Conservation (phyloP, 2,888 invertebrate genomes). For the Patella ulyssiponensis region DNA sequence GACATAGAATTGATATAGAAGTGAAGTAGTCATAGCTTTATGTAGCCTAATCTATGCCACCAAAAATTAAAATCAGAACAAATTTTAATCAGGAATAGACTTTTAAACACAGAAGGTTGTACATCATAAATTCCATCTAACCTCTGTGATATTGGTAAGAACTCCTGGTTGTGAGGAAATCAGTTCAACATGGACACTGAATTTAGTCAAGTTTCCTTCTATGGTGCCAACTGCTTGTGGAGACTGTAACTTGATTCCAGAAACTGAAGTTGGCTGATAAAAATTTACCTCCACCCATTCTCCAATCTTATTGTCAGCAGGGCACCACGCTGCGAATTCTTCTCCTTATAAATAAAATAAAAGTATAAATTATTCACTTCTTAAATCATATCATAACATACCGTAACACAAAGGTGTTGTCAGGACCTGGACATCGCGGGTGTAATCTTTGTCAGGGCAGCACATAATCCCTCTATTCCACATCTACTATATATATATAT, state of each 20-base stretch:
- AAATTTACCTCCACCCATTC: conserved; percentile 45
- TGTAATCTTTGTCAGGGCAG: neutral
- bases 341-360: conserved; percentile 24
- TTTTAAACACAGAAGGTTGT: too few species aligned
- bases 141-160: conserved; percentile 23
- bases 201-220: conserved; percentile 26
- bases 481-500: too few species aligned
- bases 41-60: too few species aligned
- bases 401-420: neutral
- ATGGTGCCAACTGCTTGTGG: conserved; percentile 24
- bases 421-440: neutral
- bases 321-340: conserved; percentile 44
- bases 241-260: conserved; percentile 34
- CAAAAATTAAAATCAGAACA: too few species aligned
- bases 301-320: conserved; percentile 21
- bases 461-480: too few species aligned
- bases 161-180: conserved; percentile 29
- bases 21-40: too few species aligned
- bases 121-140: too few species aligned
- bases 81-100: too few species aligned
- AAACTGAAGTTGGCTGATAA: conserved; percentile 32
- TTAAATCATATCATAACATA: neutral
- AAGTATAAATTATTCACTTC: neutral
- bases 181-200: conserved; percentile 37
- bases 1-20: too few species aligned